phyloP scores from a whole-genome alignment of 2,888 invertebrate genomes.

The Cactoblastis cactorum region DNA sequence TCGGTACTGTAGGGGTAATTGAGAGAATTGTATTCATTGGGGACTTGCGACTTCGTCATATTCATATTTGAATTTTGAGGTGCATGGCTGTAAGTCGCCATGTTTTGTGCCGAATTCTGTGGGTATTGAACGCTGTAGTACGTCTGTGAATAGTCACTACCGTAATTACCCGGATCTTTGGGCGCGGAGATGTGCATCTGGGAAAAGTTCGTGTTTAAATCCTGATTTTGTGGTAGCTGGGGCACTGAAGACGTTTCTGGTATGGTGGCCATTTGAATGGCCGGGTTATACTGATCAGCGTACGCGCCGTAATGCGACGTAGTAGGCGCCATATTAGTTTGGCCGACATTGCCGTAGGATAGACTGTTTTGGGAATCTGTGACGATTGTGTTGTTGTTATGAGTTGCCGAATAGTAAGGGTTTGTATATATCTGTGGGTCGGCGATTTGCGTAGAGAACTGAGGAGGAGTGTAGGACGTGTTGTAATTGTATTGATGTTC shows the following conservation, averaged over 20 bases:
- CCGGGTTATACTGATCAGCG: conserved; percentile 32
- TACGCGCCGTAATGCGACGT: conserved; percentile 28
- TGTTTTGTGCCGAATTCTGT: conserved; percentile 45
- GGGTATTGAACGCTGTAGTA: conserved; percentile 62
- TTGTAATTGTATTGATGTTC: conserved; percentile 46
- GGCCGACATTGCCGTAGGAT: conserved; percentile 25
- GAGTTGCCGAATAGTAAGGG: conserved; percentile 58
- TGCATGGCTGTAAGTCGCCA: conserved; percentile 54
- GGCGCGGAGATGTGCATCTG: conserved; percentile 57
- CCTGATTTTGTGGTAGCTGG: conserved; percentile 33
- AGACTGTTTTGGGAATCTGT: conserved; percentile 50
- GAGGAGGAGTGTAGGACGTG: conserved; percentile 57
- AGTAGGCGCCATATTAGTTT: conserved; percentile 31
- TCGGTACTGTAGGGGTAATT: conserved; percentile 51
- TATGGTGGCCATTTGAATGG: conserved; percentile 33
- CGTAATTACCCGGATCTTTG: conserved; percentile 40
- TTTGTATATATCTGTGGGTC: conserved; percentile 56
- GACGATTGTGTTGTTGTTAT: conserved; percentile 44
- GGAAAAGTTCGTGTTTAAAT: conserved; percentile 53
- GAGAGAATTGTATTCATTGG: conserved; percentile 43
- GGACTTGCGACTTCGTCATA: conserved; percentile 44
- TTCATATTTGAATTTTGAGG: conserved; percentile 45
- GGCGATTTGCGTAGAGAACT: conserved; percentile 44
- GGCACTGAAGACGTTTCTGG: conserved; percentile 37
- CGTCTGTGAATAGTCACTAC: conserved; percentile 55